Conservation (phyloP, 2,888 invertebrate genomes). For the Andrena praecox region DNA sequence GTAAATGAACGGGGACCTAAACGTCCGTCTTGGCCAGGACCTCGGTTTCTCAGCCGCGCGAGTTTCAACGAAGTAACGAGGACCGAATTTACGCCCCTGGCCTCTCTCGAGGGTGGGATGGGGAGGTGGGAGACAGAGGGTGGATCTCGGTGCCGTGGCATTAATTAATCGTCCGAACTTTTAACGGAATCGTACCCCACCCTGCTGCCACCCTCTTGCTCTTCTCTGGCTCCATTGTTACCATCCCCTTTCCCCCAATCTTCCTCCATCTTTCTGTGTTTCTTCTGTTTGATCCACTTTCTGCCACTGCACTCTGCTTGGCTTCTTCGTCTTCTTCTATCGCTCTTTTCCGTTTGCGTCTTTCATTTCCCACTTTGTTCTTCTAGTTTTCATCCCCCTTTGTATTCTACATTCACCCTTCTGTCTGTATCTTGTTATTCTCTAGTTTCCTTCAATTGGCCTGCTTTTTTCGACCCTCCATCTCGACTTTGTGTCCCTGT, state of each 20-base stretch:
- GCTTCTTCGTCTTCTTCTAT: background rate
- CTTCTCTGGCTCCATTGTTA: slow-evolving; percentile 10
- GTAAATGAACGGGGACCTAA: slow-evolving; percentile 66
- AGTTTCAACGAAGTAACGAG: slow-evolving; percentile 64
- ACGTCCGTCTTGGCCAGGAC: slow-evolving; percentile 59
- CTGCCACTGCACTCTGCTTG: slow-evolving; percentile 4
- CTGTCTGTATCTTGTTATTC: slow-evolving; percentile 25
- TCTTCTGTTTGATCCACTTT: background rate
- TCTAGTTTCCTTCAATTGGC: slow-evolving; percentile 9
- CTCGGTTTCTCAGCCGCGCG: slow-evolving; percentile 30
- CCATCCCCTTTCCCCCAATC: background rate
- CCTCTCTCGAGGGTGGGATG: background rate
- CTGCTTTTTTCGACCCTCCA: background rate
- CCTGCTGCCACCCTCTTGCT: background rate
- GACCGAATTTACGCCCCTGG: slow-evolving; percentile 44
- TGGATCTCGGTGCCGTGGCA: slow-evolving; percentile 44
- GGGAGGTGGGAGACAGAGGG: slow-evolving; percentile 25
- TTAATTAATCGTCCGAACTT: slow-evolving; percentile 81
- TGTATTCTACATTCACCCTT: slow-evolving; percentile 8
- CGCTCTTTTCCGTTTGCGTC: background rate
- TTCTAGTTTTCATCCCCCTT: background rate
- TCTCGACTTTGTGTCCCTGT: background rate
- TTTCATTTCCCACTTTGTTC: background rate
- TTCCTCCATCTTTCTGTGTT: slow-evolving; percentile 1
- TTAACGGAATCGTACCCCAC: slow-evolving; percentile 75